Evolutionary conservation across 2,113 vertebrate genomes (phyloP).

Genomic region (Madoqua kirkii): DNA sequence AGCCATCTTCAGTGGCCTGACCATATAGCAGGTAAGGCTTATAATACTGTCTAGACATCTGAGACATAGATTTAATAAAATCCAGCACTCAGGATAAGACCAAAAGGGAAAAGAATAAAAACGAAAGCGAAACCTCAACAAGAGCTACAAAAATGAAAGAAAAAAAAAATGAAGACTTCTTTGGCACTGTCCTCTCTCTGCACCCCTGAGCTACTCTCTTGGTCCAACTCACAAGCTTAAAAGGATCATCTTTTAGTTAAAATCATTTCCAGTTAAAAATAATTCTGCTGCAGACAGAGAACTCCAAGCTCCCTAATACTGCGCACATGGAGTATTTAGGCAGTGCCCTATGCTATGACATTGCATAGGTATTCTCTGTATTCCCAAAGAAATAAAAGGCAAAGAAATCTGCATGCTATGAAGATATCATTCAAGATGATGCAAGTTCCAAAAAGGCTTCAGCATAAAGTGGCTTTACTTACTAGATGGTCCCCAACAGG

Average conservation of each 20-base stretch:
- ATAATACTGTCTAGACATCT: not conserved
- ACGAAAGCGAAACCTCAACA: not conserved
- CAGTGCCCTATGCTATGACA: not conserved
- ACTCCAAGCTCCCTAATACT: not conserved
- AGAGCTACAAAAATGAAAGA: not conserved
- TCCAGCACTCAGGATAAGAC: not conserved
- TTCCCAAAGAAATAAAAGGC: not conserved
- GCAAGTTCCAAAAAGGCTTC: not conserved
- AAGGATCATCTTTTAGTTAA: not conserved
- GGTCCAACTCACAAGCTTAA: not conserved
- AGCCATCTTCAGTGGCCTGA: not conserved
- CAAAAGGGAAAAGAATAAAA: not conserved
- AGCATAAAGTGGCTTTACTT: not conserved
- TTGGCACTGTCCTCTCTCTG: not conserved
- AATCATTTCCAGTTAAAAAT: not conserved
- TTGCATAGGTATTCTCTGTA: not conserved
- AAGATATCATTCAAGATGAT: not conserved
- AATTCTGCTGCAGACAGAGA: not conserved
- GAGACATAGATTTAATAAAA: not conserved
- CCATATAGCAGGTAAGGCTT: not conserved
- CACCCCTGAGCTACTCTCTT: not conserved
- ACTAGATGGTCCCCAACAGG: not conserved
- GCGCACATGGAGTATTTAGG: too few species aligned
- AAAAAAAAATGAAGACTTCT: not conserved
- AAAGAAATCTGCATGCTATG: too few species aligned